Percentiles rank a stretch among this genome's conserved stretches.
phyloP scores from a whole-genome alignment of 2,888 invertebrate species.

The Octonoba sinensis region DNA sequence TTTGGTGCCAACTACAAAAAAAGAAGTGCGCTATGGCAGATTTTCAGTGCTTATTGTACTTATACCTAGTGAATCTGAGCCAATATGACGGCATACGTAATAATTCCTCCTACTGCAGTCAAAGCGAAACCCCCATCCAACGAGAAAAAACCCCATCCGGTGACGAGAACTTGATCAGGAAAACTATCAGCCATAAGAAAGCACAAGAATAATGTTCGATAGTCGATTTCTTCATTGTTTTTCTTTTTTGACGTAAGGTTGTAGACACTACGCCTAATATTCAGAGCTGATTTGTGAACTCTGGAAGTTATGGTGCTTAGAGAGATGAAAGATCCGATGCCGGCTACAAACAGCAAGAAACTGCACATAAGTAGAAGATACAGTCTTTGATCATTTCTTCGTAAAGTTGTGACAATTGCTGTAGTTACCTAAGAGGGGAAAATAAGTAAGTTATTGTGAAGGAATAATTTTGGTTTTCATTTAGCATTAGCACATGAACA shows the following conservation, averaged over 20 bases:
- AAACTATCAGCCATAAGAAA: slow-evolving; percentile 31
- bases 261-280: slow-evolving; percentile 19
- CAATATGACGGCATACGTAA: slow-evolving; percentile 36
- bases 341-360: slow-evolving; percentile 13
- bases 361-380: background rate
- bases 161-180: slow-evolving; percentile 15
- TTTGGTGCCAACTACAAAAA: slow-evolving; percentile 11
- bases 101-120: slow-evolving; percentile 38
- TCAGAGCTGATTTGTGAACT: slow-evolving; percentile 17
- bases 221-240: background rate
- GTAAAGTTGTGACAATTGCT: slow-evolving; percentile 6
- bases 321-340: slow-evolving; percentile 6
- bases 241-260: background rate
- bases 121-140: slow-evolving; percentile 31
- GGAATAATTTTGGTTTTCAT: too few species aligned
- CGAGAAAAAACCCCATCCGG: slow-evolving; percentile 43
- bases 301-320: slow-evolving; percentile 19
- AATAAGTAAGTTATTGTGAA: background rate
- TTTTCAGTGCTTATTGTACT: too few species aligned
- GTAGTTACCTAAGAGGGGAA: slow-evolving; percentile 23
- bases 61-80: slow-evolving; percentile 1
- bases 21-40: too few species aligned
- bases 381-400: too few species aligned
- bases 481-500: too few species aligned
- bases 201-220: background rate